phyloP scores from a whole-genome alignment of 2,113 vertebrate genomes.

The Malurus cyaneus region DNA sequence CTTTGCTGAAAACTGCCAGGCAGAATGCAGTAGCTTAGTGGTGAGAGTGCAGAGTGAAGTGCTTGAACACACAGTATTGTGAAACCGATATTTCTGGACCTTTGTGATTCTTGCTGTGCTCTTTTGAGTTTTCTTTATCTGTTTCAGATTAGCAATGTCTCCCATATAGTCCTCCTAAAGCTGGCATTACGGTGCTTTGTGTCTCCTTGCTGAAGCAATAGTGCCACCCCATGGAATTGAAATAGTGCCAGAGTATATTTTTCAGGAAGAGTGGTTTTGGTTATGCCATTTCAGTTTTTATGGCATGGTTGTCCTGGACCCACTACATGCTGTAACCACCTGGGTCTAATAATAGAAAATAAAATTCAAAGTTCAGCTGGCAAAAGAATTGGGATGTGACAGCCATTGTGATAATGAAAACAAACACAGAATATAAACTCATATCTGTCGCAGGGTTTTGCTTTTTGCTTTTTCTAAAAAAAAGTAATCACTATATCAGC shows the following conservation, averaged over 20 bases:
- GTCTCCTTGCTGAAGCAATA: not conserved
- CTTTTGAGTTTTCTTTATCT: not conserved
- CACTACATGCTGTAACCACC: not conserved
- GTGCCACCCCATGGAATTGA: conserved; percentile 12
- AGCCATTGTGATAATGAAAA: not conserved
- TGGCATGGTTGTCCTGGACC: not conserved
- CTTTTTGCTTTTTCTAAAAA: not conserved
- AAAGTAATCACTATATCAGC: not conserved
- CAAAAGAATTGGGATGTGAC: not conserved
- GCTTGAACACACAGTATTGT: not conserved
- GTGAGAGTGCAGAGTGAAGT: not conserved
- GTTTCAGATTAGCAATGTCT: not conserved
- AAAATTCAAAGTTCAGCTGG: not conserved
- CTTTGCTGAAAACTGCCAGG: not conserved
- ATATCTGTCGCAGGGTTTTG: not conserved
- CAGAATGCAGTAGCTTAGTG: not conserved
- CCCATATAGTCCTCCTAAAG: not conserved
- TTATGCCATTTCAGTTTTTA: not conserved
- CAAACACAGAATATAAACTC: not conserved
- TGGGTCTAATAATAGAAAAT: not conserved
- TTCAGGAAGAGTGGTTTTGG: not conserved
- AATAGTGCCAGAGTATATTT: not conserved
- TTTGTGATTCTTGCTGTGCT: not conserved
- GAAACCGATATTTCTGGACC: not conserved
- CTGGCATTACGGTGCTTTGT: not conserved